Evolutionary conservation across 1,140 invertebrate species (phyloP).

Genomic region (Venustaconcha ellipsiformis): DNA sequence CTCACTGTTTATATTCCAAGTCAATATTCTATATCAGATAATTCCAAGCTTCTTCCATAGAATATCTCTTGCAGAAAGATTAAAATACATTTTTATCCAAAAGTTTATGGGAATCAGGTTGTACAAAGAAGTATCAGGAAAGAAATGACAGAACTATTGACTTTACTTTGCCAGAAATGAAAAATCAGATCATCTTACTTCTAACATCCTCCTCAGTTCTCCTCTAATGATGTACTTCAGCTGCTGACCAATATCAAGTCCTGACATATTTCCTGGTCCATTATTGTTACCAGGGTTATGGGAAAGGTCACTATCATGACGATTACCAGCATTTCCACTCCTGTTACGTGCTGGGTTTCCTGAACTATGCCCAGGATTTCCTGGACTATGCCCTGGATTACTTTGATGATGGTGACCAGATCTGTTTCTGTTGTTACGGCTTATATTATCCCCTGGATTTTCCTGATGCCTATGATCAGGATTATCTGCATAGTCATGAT

Average conservation of each 20-base stretch:
- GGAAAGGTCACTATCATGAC: background rate
- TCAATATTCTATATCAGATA: no score
- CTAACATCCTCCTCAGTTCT: conserved; percentile 62
- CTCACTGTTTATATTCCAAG: background rate
- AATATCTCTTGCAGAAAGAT: no score
- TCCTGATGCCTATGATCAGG: no score
- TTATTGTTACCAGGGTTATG: background rate
- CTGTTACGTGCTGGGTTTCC: no score
- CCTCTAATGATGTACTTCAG: conserved; percentile 55
- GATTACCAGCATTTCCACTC: background rate
- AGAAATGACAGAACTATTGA: no score
- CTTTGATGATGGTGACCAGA: background rate
- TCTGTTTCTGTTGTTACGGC: background rate
- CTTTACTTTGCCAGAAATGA: background rate
- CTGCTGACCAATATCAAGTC: conserved; percentile 50
- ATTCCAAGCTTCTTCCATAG: no score
- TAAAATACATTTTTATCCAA: no score
- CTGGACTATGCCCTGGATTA: conserved; percentile 2
- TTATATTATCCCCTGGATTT: background rate
- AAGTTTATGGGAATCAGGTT: no score
- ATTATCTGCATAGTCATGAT: no score
- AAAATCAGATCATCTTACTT: conserved; percentile 40
- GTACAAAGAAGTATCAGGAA: no score
- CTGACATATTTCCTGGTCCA: conserved; percentile 1
- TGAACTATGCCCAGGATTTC: background rate